A percentile compares a stretch with the other conserved stretches of the same genome.
phyloP scores from a whole-genome alignment of 2,797 vertebrate genomes.

The Chelidonichthys spinosus region DNA sequence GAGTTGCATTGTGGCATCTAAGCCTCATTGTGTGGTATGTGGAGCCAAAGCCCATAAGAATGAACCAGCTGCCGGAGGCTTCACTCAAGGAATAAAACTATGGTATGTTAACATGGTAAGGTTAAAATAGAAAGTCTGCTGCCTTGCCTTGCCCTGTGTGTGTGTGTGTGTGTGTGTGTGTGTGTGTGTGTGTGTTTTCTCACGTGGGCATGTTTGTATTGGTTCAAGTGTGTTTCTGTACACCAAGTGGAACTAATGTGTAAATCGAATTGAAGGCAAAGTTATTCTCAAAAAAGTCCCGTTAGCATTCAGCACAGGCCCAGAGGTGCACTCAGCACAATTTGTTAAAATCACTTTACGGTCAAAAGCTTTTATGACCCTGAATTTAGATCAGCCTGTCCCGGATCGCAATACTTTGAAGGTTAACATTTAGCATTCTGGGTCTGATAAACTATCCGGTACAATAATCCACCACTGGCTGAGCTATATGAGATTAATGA shows the following conservation, averaged over 20 bases:
- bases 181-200: neutral
- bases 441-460: slow-evolving; percentile 50
- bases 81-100: slow-evolving; percentile 60
- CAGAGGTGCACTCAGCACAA: slow-evolving; percentile 30
- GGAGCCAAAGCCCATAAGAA: slow-evolving; percentile 57
- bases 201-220: slow-evolving; percentile 31
- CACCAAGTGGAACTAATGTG: slow-evolving; percentile 30
- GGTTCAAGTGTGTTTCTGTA: slow-evolving; percentile 8
- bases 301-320: slow-evolving; percentile 50
- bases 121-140: slow-evolving; percentile 73
- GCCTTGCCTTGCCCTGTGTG: slow-evolving; percentile 1
- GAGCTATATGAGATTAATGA: slow-evolving; percentile 49
- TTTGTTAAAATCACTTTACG: slow-evolving; percentile 57
- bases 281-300: slow-evolving; percentile 18
- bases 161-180: slow-evolving; percentile 20
- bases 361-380: slow-evolving; percentile 58
- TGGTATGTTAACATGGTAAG: slow-evolving; percentile 64
- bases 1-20: slow-evolving; percentile 57
- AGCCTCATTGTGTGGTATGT: slow-evolving; percentile 59
- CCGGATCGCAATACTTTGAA: slow-evolving; percentile 55
- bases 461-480: slow-evolving; percentile 16
- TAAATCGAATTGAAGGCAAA: slow-evolving; percentile 36
- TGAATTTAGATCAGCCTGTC: slow-evolving; percentile 52
- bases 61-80: slow-evolving; percentile 74
- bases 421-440: slow-evolving; percentile 59